Evolutionary conservation across 1,140 invertebrate genomes (phyloP).

Genomic region (Penaeus vannamei): DNA sequence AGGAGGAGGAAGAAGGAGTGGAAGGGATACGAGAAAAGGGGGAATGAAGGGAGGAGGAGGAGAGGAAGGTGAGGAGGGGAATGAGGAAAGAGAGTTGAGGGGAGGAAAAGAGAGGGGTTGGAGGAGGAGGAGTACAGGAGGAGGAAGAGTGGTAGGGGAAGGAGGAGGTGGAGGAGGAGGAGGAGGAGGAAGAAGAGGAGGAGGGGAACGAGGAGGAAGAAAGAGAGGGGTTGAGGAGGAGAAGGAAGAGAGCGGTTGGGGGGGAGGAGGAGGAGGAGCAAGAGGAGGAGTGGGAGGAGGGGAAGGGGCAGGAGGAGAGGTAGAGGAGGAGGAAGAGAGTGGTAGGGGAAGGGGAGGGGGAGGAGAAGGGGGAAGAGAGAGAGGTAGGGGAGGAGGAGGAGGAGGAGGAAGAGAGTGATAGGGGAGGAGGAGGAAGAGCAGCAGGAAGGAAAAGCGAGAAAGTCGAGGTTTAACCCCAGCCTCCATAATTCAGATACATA

Average conservation of each 20-base stretch:
- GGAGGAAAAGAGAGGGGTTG: not conserved
- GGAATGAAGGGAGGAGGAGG: too few species aligned
- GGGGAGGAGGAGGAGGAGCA: not conserved
- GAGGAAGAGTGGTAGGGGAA: too few species aligned
- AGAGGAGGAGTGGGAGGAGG: not conserved
- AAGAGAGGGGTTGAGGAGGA: not conserved
- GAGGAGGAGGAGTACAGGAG: too few species aligned
- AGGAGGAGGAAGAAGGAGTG: not conserved
- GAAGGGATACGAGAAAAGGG: too few species aligned
- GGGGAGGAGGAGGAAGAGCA: not conserved
- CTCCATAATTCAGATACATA: not conserved
- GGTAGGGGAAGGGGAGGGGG: not conserved
- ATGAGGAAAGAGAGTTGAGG: not conserved
- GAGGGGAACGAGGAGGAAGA: too few species aligned
- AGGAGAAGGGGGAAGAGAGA: not conserved
- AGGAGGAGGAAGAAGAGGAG: too few species aligned
- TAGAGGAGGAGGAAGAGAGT: not conserved
- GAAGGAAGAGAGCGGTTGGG: not conserved
- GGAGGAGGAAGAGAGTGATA: not conserved
- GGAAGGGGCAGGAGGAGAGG: too few species aligned
- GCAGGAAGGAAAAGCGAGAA: not conserved
- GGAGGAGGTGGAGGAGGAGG: too few species aligned
- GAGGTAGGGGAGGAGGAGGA: not conserved
- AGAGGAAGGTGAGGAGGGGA: not conserved
- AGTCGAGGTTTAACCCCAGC: conserved; percentile 1